Evolutionary conservation across 2,888 invertebrate genomes (phyloP).

Genomic region (Platycnemis pennipes): DNA sequence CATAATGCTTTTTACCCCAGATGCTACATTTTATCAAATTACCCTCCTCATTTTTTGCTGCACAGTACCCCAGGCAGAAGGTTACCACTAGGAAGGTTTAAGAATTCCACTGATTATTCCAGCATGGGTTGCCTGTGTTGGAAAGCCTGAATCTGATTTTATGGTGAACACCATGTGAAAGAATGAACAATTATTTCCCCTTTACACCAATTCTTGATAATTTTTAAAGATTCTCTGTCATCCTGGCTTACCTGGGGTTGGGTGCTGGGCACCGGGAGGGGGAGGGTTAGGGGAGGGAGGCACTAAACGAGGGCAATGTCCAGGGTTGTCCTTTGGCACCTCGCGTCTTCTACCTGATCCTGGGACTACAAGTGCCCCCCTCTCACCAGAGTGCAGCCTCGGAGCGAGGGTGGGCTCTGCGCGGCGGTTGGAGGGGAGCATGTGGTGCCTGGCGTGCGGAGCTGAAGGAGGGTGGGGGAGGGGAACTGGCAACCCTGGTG

Average conservation of each 20-base stretch:
- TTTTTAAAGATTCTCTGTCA: neutral
- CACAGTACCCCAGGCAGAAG: too few relatives aligned
- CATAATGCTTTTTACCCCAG: too few relatives aligned
- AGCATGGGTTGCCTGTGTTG: too few relatives aligned
- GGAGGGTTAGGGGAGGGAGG: slow-evolving; percentile 24
- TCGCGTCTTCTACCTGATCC: slow-evolving; percentile 35
- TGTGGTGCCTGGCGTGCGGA: slow-evolving; percentile 44
- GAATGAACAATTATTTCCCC: too few relatives aligned
- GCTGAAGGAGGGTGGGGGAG: slow-evolving; percentile 31
- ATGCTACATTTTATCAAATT: too few relatives aligned
- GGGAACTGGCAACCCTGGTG: slow-evolving; percentile 12
- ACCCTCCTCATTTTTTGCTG: too few relatives aligned
- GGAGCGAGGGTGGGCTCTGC: slow-evolving; percentile 42
- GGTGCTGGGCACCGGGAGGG: neutral
- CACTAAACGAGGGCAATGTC: slow-evolving; percentile 53
- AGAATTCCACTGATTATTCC: too few relatives aligned
- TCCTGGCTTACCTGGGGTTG: slow-evolving; percentile 7
- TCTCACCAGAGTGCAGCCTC: slow-evolving; percentile 35
- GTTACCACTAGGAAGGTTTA: too few relatives aligned
- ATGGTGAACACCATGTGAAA: too few relatives aligned
- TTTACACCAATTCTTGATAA: too few relatives aligned
- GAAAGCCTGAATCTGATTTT: too few relatives aligned
- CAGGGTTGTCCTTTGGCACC: slow-evolving; percentile 26
- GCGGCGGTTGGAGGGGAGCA: slow-evolving; percentile 30
- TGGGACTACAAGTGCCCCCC: slow-evolving; percentile 46